These are phyloP conservation scores for Neogale vison DNA, from an alignment of 2,113 vertebrate species.

Conservation along the genomic window DNA sequence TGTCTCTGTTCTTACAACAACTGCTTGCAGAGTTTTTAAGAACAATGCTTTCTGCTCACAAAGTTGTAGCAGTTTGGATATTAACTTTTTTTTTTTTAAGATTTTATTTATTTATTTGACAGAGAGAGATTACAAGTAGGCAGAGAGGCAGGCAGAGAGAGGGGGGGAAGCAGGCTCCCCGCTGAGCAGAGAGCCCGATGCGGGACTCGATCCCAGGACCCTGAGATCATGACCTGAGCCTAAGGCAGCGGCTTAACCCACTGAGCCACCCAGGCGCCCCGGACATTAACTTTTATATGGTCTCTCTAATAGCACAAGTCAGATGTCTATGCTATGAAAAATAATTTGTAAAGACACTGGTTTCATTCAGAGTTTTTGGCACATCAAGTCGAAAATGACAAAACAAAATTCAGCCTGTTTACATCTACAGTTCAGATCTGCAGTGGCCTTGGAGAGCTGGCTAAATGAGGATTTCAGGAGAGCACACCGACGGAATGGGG, in stretches of 20 bases:
- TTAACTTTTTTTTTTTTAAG: too few species aligned
- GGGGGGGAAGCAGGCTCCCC: too few species aligned
- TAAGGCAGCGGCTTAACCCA: too few species aligned
- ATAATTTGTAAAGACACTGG: too few species aligned
- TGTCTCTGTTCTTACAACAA: neutral
- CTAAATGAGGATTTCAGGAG: neutral
- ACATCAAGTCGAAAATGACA: neutral
- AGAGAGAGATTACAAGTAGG: too few species aligned
- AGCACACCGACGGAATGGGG: fast-evolving
- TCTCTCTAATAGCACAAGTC: neutral
- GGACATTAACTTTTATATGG: neutral
- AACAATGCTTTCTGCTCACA: fast-evolving
- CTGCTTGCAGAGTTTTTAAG: fast-evolving
- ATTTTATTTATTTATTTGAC: too few species aligned
- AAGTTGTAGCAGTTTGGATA: neutral
- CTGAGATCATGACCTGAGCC: too few species aligned
- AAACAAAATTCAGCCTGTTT: neutral
- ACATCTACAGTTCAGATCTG: neutral
- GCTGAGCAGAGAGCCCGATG: too few species aligned
- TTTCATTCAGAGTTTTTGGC: neutral
- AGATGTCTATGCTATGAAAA: neutral
- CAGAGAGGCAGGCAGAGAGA: too few species aligned
- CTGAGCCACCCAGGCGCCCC: too few species aligned
- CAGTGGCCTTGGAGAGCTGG: fast-evolving
- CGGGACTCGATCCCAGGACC: too few species aligned